phyloP scores from a whole-genome alignment of 2,888 invertebrate genomes.

The Oxycera nigricornis region DNA sequence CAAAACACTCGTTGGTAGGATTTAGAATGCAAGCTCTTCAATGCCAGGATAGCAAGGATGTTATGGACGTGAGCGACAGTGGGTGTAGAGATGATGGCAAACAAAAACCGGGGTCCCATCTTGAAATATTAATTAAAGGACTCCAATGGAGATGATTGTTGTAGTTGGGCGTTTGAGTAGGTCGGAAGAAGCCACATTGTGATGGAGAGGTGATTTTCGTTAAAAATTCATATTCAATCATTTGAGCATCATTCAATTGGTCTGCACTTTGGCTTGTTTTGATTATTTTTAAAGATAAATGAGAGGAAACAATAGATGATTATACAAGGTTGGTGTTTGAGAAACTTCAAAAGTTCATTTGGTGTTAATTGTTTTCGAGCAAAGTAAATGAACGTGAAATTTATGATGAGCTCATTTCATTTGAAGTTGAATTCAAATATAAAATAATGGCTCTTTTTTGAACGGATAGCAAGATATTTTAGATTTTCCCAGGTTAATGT shows the following conservation, averaged over 20 bases:
- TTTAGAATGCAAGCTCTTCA: neutral
- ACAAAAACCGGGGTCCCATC: conserved; percentile 37
- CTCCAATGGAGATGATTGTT: conserved; percentile 29
- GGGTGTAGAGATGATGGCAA: conserved; percentile 1
- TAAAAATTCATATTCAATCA: conserved; percentile 47
- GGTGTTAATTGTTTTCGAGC: too few relatives aligned
- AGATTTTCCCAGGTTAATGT: too few relatives aligned
- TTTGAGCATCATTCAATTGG: conserved; percentile 39
- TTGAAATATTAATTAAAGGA: conserved; percentile 40
- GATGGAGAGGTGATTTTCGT: conserved; percentile 16
- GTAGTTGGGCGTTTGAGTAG: conserved; percentile 1
- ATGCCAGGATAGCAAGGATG: neutral
- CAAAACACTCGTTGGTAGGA: conserved; percentile 33
- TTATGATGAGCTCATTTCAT: too few relatives aligned
- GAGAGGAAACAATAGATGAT: too few relatives aligned
- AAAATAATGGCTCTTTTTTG: too few relatives aligned
- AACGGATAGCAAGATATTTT: too few relatives aligned
- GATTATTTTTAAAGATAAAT: too few relatives aligned
- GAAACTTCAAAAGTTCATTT: too few relatives aligned
- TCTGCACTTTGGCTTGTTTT: neutral
- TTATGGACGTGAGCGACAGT: neutral
- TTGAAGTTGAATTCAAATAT: too few relatives aligned
- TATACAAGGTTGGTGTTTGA: too few relatives aligned
- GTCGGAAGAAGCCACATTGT: neutral
- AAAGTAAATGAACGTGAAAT: too few relatives aligned